Conservation (phyloP, 2,888 invertebrate genomes). For the Nymphalis c-album region DNA sequence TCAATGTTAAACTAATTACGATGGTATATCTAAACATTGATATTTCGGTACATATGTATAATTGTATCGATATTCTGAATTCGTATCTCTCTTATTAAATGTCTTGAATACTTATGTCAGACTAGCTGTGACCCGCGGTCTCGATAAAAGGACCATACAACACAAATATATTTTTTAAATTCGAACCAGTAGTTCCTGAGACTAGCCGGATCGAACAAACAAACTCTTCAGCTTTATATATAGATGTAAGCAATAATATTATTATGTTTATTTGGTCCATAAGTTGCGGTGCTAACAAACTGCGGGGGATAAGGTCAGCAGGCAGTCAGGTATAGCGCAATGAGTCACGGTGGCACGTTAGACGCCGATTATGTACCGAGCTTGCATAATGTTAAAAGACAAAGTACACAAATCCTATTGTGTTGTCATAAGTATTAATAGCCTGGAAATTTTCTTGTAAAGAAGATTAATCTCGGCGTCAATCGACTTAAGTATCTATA, state of each 20-base stretch:
- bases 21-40: neutral
- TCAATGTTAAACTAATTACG: neutral
- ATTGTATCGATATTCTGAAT: no score
- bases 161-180: no score
- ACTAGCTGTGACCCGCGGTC: no score
- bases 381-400: slow-evolving; percentile 21
- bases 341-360: slow-evolving; percentile 13
- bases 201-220: no score
- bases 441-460: slow-evolving; percentile 8
- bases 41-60: no score
- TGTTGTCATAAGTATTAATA: slow-evolving; percentile 17
- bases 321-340: neutral
- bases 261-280: neutral
- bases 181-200: no score
- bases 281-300: neutral
- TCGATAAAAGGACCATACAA: no score
- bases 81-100: no score
- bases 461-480: neutral
- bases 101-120: no score
- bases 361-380: slow-evolving; percentile 10
- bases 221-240: no score
- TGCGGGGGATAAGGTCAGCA: slow-evolving; percentile 5
- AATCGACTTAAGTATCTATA: neutral
- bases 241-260: neutral
- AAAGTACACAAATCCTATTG: slow-evolving; percentile 16